phyloP scores from a whole-genome alignment of 2,113 vertebrate species.

The Protobothrops flavoviridis region DNA sequence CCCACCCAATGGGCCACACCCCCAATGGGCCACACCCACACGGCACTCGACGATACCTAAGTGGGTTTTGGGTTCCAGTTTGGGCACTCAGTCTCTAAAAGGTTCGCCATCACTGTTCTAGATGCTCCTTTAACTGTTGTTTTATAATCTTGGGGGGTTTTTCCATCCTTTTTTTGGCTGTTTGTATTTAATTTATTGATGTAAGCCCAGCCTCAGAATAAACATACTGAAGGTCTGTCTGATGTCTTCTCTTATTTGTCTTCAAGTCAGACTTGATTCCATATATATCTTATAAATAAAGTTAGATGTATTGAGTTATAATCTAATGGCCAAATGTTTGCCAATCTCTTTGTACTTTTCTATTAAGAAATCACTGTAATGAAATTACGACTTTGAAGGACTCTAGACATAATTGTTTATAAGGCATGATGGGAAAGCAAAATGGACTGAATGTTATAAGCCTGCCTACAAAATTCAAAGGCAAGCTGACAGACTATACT shows the following conservation, averaged over 20 bases:
- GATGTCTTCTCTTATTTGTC: neutral
- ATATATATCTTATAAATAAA: neutral
- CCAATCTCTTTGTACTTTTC: neutral
- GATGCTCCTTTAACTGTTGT: neutral
- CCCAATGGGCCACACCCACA: too few species aligned
- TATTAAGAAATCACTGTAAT: neutral
- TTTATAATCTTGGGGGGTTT: neutral
- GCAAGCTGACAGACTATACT: neutral
- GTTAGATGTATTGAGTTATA: neutral
- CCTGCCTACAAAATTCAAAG: neutral
- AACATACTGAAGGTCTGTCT: neutral
- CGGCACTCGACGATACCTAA: too few species aligned
- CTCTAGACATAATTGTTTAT: neutral
- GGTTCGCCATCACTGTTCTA: too few species aligned
- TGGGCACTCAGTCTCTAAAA: too few species aligned
- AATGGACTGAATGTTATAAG: neutral
- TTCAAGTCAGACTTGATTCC: neutral
- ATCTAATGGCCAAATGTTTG: neutral
- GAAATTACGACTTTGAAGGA: neutral
- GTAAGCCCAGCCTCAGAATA: neutral
- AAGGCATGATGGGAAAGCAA: neutral
- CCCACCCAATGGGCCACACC: too few species aligned
- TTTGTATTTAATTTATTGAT: neutral
- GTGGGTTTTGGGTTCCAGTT: too few species aligned
- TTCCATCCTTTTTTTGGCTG: neutral